These are phyloP conservation scores for Choristoneura rosaceana DNA, from an alignment of 2,888 invertebrate species.

Conservation along the genomic window DNA sequence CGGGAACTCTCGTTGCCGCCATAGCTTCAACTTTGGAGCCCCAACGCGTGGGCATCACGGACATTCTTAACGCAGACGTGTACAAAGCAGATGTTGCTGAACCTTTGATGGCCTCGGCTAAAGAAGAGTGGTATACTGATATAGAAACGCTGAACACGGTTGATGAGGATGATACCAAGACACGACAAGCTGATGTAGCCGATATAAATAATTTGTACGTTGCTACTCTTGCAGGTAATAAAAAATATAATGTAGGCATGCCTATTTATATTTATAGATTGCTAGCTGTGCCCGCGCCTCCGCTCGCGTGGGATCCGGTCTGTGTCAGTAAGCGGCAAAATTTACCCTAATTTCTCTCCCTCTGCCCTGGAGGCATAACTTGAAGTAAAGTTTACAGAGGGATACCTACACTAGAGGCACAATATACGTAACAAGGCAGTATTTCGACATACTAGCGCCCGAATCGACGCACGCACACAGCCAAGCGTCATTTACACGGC, in stretches of 20 bases:
- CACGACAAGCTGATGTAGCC: slow-evolving; percentile 53
- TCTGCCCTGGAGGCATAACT: too few relatives aligned
- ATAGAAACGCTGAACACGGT: slow-evolving; percentile 62
- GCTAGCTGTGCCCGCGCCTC: too few relatives aligned
- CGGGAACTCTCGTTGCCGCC: slow-evolving; percentile 86
- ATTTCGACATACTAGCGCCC: too few relatives aligned
- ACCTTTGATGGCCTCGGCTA: slow-evolving; percentile 66
- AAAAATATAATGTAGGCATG: not conserved
- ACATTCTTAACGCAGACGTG: slow-evolving; percentile 74
- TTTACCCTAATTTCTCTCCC: too few relatives aligned
- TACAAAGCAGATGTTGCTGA: slow-evolving; percentile 73
- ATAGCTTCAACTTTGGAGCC: slow-evolving; percentile 87
- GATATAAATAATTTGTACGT: slow-evolving; percentile 86
- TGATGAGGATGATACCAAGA: slow-evolving; percentile 43
- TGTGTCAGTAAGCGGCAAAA: too few relatives aligned
- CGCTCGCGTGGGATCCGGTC: too few relatives aligned
- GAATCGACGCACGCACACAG: too few relatives aligned
- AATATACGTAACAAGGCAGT: too few relatives aligned
- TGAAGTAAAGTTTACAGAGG: too few relatives aligned
- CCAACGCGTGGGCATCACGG: slow-evolving; percentile 81
- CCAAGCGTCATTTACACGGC: too few relatives aligned
- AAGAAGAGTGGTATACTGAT: slow-evolving; percentile 71
- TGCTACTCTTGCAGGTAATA: slow-evolving; percentile 85
- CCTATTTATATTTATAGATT: too few relatives aligned
- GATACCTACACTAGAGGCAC: too few relatives aligned